Percentiles rank a stretch among this genome's conserved stretches.
Conservation (phyloP, 2,113 vertebrate species). For the Chaetops frenatus region DNA sequence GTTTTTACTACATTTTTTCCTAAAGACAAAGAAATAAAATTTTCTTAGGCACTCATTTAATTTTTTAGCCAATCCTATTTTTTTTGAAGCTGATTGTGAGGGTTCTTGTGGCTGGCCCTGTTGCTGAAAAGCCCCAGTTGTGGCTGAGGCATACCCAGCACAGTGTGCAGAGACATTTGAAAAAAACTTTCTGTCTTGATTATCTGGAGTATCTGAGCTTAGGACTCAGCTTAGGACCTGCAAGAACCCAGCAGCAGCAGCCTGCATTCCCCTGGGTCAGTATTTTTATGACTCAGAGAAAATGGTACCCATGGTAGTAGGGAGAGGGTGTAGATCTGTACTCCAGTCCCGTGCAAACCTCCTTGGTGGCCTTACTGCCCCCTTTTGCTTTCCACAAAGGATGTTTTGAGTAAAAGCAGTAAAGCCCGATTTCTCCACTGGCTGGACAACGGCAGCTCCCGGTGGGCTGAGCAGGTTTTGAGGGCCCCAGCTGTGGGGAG, state of each 20-base stretch:
- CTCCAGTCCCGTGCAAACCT: not conserved
- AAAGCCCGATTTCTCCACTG: not conserved
- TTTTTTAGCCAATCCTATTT: not conserved
- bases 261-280: not conserved
- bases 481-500: not conserved
- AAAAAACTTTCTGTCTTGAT: not conserved
- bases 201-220: not conserved
- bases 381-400: not conserved
- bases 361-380: not conserved
- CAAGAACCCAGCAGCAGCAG: not conserved
- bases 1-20: not conserved
- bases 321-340: rapidly evolving
- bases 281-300: not conserved
- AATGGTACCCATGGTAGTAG: not conserved
- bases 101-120: not conserved
- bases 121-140: not conserved
- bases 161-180: not conserved
- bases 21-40: not conserved
- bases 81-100: not conserved
- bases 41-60: not conserved
- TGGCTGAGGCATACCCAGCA: not conserved
- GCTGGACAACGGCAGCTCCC: not conserved
- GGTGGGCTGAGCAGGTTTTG: not conserved
- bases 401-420: not conserved
- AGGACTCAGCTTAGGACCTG: not conserved